Base-by-base conservation (phyloP, 1,140 invertebrate genomes). In the Drosophila hydei region DNA sequence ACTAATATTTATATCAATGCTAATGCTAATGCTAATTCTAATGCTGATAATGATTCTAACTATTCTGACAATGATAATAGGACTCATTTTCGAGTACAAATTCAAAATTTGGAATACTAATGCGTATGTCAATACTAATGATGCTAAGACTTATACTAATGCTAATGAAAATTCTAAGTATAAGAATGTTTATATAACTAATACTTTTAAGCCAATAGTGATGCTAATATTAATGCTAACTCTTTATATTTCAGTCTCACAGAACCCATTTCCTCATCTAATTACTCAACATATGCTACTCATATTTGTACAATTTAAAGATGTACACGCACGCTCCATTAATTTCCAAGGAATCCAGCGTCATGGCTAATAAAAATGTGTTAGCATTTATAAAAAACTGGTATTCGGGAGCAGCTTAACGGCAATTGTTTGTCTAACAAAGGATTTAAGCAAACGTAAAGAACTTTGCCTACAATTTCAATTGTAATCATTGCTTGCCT, bases 371-470 rank as follows among this genome's bases (percentile, higher is more conserved):
- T 43, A 51, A 60, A 33, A 60, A 58, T 65, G 9, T 21, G 6
- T 50, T 9, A 42, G 36, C 52, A 58, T 48, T 18, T 50, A n/a
- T n/a, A 38, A 19, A 19, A 19, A 67, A 60, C 62, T 58, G 23
- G 36, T 33, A n/a, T 48, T 6, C 30, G 6, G 30, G 9, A 16
- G 40, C 62, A 43, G 36, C 30, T 21, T 14, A 18, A 18, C n/a
- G 43, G 40, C 11, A 19, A 40, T 64, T 64, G 62, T 50, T 38
- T 27, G n/a, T 14, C 21, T 8, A 14, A 67, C 56, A 69, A 73
- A 62, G 36, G 71, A 58, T 48, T 62, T 58, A 72, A 72, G 64
- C 33, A 72, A 72, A 72, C 43, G 70, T 59, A 64, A 74, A 64
- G 43, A 48, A 59, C 52, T 62, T 70, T 52, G 33, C 40, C 25